These are phyloP conservation scores for Dasypus novemcinctus DNA, from an alignment of 2,113 vertebrate genomes.

Conservation along the genomic window DNA sequence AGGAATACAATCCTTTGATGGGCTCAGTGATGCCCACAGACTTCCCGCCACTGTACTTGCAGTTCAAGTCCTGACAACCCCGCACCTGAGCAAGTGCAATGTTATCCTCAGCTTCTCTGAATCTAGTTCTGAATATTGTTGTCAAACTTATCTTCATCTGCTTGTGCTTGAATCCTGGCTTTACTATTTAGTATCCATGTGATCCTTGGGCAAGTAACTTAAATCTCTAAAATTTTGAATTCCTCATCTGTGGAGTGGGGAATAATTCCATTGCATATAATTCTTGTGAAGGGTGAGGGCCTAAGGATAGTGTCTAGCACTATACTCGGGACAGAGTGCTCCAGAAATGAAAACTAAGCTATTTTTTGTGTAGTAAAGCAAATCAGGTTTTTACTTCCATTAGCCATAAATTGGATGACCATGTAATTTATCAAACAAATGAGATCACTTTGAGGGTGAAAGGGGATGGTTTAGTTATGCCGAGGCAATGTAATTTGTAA, in stretches of 20 bases:
- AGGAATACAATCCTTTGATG: background rate
- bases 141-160: background rate
- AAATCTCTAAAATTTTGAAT: background rate
- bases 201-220: background rate
- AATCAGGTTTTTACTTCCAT: background rate
- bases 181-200: background rate
- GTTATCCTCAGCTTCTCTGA: background rate
- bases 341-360: constrained; percentile 3
- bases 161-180: background rate
- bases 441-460: background rate
- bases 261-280: background rate
- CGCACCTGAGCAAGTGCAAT: background rate
- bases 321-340: background rate
- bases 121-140: background rate
- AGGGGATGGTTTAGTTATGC: background rate
- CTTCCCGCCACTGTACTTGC: background rate
- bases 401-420: background rate
- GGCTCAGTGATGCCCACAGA: background rate
- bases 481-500: background rate
- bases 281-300: background rate
- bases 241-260: background rate
- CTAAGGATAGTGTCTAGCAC: background rate
- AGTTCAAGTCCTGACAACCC: background rate
- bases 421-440: background rate
- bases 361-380: background rate